A percentile compares a stretch with the other conserved stretches of the same genome.
Conservation (phyloP, 2,797 vertebrate species). For the Chaetophractus vellerosus region DNA sequence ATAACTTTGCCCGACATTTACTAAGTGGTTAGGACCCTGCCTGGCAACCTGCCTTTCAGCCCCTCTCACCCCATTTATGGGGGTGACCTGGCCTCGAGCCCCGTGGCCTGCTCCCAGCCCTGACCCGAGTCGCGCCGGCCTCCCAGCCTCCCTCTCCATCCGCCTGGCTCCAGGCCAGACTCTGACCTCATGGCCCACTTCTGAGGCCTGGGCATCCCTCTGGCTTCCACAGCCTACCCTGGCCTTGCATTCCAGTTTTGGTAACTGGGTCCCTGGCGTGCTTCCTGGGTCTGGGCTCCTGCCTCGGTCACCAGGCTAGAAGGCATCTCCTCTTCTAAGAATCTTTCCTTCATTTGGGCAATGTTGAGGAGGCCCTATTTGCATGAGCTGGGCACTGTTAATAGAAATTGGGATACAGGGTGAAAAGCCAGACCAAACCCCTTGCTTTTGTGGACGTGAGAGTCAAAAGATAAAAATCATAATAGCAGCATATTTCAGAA, state of each 20-base stretch:
- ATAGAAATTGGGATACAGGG: not conserved
- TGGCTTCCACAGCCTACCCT: not conserved
- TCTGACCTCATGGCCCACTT: conserved; percentile 51
- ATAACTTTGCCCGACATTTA: conserved; percentile 69
- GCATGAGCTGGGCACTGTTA: not conserved
- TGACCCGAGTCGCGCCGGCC: not conserved
- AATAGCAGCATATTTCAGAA: not conserved
- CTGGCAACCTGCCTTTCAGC: not conserved
- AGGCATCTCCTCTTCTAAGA: not conserved
- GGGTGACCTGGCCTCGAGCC: not conserved
- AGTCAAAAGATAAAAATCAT: conserved; percentile 5
- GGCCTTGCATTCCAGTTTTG: conserved; percentile 29
- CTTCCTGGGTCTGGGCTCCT: conserved; percentile 14
- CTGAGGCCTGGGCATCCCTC: not conserved
- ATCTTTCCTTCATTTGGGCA: not conserved
- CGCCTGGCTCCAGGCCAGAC: conserved; percentile 38
- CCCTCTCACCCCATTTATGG: not conserved
- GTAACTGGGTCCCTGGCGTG: conserved; percentile 20
- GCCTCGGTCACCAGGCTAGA: not conserved
- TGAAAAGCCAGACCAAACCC: conserved; percentile 42
- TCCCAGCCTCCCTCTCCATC: not conserved
- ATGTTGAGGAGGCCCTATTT: not conserved
- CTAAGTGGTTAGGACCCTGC: conserved; percentile 43
- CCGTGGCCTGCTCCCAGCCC: not conserved
- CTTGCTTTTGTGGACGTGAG: not conserved